These are phyloP conservation scores for Hirundo rustica DNA, from an alignment of 2,797 vertebrate genomes.

Conservation along the genomic window DNA sequence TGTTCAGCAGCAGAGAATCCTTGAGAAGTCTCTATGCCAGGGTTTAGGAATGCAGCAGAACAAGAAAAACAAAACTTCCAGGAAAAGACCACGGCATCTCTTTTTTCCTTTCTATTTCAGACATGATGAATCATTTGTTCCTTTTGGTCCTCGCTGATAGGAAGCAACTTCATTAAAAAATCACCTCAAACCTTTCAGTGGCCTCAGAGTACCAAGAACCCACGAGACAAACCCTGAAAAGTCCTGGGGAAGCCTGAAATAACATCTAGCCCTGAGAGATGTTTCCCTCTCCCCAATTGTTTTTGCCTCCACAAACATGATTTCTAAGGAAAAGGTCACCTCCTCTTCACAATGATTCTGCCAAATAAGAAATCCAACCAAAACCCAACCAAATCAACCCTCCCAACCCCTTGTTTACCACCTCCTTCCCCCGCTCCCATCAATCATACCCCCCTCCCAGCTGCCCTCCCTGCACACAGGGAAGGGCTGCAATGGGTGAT, in stretches of 20 bases:
- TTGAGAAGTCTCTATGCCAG: not conserved
- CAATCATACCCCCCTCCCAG: not conserved
- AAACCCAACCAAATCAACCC: conserved; percentile 1
- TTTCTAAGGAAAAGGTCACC: not conserved
- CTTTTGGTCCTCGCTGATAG: not conserved
- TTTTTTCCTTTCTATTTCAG: not conserved
- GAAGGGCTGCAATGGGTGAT: conserved; percentile 62
- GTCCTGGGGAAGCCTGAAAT: not conserved
- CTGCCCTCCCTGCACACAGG: conserved; percentile 44
- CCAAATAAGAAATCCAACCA: conserved; percentile 34
- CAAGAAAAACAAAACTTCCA: conserved; percentile 41
- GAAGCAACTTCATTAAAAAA: not conserved
- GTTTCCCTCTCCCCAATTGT: not conserved
- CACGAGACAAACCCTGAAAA: not conserved
- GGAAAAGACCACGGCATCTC: not conserved
- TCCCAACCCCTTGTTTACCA: conserved; percentile 14
- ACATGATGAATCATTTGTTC: conserved; percentile 2
- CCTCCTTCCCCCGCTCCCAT: not conserved
- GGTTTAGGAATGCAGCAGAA: conserved; percentile 56
- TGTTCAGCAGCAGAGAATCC: conserved; percentile 38
- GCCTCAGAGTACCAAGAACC: not conserved
- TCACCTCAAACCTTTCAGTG: not conserved
- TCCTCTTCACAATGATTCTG: conserved; percentile 36
- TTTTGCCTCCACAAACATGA: conserved; percentile 15
- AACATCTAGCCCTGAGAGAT: not conserved